A percentile compares a stretch with the other conserved stretches of the same genome.
These are phyloP conservation scores for Pluvialis apricaria DNA, from an alignment of 2,113 vertebrate genomes.

Conservation along the genomic window DNA sequence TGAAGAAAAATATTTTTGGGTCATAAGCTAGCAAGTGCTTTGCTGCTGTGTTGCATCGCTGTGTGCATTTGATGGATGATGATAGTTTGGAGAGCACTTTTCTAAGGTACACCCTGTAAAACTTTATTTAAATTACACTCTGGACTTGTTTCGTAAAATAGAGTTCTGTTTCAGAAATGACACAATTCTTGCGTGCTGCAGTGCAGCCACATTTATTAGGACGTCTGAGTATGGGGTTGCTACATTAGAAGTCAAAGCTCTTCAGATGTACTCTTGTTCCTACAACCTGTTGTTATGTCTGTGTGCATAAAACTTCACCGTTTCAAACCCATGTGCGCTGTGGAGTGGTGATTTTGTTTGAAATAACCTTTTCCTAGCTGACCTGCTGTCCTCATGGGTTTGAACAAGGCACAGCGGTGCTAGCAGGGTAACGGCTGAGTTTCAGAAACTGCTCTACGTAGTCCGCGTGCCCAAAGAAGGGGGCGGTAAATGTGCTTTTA, in stretches of 20 bases:
- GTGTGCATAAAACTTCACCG: background rate
- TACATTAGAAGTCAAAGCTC: background rate
- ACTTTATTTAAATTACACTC: background rate
- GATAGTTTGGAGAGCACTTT: background rate
- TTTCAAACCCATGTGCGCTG: background rate
- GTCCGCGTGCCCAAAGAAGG: background rate
- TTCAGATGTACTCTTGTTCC: background rate
- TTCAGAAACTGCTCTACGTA: constrained; percentile 18
- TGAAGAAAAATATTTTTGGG: background rate
- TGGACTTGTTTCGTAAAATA: background rate
- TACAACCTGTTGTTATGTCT: constrained; percentile 1
- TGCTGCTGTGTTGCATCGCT: background rate
- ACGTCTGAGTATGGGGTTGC: background rate
- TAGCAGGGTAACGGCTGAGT: background rate
- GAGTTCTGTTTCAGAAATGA: background rate
- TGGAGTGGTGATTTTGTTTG: background rate
- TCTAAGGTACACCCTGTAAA: background rate
- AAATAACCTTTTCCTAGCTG: background rate
- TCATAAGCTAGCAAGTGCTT: background rate
- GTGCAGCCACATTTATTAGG: background rate
- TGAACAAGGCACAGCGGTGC: background rate
- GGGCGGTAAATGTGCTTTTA: too few species aligned
- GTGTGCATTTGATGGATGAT: background rate
- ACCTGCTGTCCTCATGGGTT: background rate
- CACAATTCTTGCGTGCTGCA: background rate